Conservation (phyloP, 2,797 vertebrate genomes). For the Premnoplex brunnescens region DNA sequence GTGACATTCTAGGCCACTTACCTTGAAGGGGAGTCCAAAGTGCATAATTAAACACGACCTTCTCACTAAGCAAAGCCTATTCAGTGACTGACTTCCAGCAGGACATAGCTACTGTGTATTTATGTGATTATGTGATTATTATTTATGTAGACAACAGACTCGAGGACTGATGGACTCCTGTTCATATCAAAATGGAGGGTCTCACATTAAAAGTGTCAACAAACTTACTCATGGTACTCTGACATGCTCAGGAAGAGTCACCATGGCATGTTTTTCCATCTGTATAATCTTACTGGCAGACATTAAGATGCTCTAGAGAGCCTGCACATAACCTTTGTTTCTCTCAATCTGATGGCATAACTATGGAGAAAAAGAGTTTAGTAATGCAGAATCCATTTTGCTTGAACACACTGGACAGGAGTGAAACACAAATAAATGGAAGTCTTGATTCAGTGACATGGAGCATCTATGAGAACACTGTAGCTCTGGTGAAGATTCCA, state of each 20-base stretch:
- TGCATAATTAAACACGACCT: fast-evolving
- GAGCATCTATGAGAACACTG: neutral
- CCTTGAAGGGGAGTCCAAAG: neutral
- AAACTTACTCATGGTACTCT: neutral
- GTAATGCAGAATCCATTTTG: neutral
- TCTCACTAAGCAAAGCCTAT: neutral
- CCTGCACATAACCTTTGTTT: neutral
- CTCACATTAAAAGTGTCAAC: neutral
- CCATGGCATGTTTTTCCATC: neutral
- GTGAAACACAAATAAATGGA: neutral
- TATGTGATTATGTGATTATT: neutral
- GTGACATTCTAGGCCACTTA: neutral
- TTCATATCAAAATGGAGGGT: neutral
- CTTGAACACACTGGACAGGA: neutral
- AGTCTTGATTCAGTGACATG: neutral
- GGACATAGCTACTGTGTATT: neutral
- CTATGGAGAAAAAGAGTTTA: neutral
- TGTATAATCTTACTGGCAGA: neutral
- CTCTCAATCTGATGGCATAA: neutral
- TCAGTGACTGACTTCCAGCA: neutral
- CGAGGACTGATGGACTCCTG: neutral
- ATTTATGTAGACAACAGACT: neutral
- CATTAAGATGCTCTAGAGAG: neutral
- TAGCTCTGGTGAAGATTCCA: neutral
- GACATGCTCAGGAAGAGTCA: neutral